Evolutionary conservation across 2,888 invertebrate genomes (phyloP), one percentile per base, ranked within the genome.

Genomic region (Lasius fuliginosus): DNA sequence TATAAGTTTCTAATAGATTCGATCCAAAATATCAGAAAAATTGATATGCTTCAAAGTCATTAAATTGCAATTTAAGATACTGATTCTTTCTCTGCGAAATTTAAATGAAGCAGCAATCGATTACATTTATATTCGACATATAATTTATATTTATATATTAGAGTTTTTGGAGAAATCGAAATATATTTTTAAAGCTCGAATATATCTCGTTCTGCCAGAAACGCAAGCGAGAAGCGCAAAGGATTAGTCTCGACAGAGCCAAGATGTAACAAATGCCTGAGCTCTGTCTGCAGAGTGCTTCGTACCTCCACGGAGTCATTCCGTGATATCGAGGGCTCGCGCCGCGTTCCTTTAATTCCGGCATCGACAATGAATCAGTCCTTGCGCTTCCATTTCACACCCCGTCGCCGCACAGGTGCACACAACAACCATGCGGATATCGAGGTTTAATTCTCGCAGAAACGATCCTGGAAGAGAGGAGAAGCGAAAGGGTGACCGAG

Each of bases 371-470:
- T 90, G 89, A 88, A 90, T 90, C 90, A 23, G 90, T 90, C 79
- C 85, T 79, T 82, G 85, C 84, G 75, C 85, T 85, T 68, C 49
- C 65, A 62, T 76, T 58, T 68, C 42, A 30, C 68, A 75, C 74
- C 46, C 46, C 3, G 81, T 74, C 68, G 67, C 71, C 76, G 84
- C 30, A 76, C 77, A 83, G 86, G 88, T 88, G 90, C 88, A 86
- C 85, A 82, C 82, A 23, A 23, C 23, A 23, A 69, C 84, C 84
- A 49, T 40, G 73, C 67, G 79, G 85, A 83, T 89, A 90, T 90
- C 90, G 87, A 90, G 85, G 87, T 90, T 90, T 90, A 90, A 90
- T 90, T 90, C 85, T 85, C 68, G 84, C 75, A 79, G 88, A 82
- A 89, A 84, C 87, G 87, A 87, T 82, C 85, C 87, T 84, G 82